These are phyloP conservation scores for Tympanuchus pallidicinctus DNA, from an alignment of 2,113 vertebrate genomes.

Conservation along the genomic window DNA sequence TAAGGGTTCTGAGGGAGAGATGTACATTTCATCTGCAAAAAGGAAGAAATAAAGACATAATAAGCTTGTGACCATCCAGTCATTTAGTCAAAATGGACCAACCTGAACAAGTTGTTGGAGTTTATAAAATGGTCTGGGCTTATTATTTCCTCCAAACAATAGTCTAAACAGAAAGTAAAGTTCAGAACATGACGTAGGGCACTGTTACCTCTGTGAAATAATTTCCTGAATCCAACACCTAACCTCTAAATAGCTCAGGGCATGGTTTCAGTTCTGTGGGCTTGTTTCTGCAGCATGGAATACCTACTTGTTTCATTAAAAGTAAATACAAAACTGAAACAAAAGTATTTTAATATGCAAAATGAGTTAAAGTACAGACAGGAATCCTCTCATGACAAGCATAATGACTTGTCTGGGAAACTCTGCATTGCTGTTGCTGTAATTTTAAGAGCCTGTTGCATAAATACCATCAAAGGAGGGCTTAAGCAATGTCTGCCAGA, in stretches of 20 bases:
- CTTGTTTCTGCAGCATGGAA: background rate
- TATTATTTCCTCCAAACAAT: background rate
- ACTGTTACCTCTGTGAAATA: background rate
- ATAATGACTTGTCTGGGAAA: background rate
- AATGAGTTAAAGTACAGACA: background rate
- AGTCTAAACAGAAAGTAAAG: background rate
- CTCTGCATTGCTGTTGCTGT: rapidly evolving
- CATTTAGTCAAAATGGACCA: background rate
- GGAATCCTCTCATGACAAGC: background rate
- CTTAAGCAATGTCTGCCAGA: background rate
- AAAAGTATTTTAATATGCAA: background rate
- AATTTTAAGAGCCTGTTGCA: background rate
- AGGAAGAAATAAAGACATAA: background rate
- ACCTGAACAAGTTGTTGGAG: background rate
- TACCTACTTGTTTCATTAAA: background rate
- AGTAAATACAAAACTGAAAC: background rate
- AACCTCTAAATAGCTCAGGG: background rate
- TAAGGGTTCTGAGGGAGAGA: background rate
- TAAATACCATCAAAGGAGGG: background rate
- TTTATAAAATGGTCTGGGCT: background rate
- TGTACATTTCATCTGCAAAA: background rate
- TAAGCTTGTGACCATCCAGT: background rate
- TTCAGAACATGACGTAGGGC: background rate
- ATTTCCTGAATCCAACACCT: background rate
- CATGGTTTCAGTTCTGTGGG: background rate